Evolutionary conservation across 2,888 invertebrate genomes (phyloP).

Genomic region (Tenthredo mesomela): DNA sequence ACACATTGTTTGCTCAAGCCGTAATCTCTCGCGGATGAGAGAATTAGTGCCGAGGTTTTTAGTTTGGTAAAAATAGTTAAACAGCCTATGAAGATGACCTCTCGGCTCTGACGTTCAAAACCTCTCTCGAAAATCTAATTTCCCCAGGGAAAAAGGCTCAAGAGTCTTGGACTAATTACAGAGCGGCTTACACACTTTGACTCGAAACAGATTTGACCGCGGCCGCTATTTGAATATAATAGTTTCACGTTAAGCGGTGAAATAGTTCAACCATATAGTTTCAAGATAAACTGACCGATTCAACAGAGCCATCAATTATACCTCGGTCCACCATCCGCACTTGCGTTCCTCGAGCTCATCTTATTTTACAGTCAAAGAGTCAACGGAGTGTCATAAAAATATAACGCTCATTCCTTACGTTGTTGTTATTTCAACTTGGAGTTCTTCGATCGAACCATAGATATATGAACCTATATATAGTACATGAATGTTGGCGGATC

Average conservation of each 20-base stretch:
- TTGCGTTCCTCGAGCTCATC: neutral
- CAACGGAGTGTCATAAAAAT: neutral
- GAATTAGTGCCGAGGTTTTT: neutral
- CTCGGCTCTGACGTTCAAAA: neutral
- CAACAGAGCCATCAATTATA: conserved; percentile 4
- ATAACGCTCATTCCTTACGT: neutral
- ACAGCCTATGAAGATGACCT: neutral
- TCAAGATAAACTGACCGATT: conserved; percentile 31
- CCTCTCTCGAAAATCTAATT: conserved; percentile 37
- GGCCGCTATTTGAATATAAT: conserved; percentile 33
- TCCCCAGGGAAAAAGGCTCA: conserved; percentile 19
- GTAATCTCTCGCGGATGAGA: conserved; percentile 10
- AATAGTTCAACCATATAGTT: conserved; percentile 19
- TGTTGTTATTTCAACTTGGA: neutral
- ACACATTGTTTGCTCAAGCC: conserved; percentile 12
- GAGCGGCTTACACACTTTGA: conserved; percentile 32
- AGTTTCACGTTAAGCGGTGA: conserved; percentile 33
- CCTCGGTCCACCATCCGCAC: neutral
- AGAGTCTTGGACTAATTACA: conserved; percentile 31
- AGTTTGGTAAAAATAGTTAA: neutral
- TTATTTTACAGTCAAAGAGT: neutral
- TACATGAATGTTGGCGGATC: conserved; percentile 15
- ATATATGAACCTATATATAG: too few species aligned
- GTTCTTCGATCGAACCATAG: too few species aligned
- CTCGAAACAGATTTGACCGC: conserved; percentile 15